Evolutionary conservation across 2,113 vertebrate genomes (phyloP).

Genomic region (Ariopsis seemanni): DNA sequence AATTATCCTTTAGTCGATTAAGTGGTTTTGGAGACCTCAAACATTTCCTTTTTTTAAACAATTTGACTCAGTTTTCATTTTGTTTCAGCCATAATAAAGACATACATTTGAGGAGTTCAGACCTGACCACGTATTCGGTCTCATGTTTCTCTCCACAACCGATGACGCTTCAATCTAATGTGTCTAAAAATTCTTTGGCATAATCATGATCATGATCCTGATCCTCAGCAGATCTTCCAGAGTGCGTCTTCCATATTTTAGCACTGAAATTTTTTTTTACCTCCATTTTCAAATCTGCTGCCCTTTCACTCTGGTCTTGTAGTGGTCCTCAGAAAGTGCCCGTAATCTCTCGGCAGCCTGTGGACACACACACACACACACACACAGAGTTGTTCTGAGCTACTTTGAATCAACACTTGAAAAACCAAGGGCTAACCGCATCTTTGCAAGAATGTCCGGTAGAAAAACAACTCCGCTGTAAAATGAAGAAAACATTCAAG

Average conservation of each 20-base stretch:
- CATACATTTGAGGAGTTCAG: background rate
- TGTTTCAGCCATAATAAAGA: background rate
- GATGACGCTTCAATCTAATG: background rate
- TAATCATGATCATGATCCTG: background rate
- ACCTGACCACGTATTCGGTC: background rate
- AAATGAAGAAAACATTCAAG: conserved; percentile 12
- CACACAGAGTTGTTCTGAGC: background rate
- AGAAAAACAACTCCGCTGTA: conserved; percentile 5
- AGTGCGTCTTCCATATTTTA: background rate
- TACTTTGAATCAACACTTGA: background rate
- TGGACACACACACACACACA: conserved; percentile 15
- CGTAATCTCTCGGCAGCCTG: conserved; percentile 56
- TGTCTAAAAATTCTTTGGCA: background rate
- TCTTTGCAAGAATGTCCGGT: conserved; percentile 2
- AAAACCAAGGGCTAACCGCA: background rate
- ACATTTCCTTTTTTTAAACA: background rate
- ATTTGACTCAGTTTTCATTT: background rate
- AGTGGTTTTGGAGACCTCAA: background rate
- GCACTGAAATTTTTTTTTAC: background rate
- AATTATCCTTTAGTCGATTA: background rate
- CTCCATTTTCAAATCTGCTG: conserved; percentile 9
- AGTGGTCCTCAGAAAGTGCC: conserved; percentile 51
- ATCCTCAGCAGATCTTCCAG: conserved; percentile 4
- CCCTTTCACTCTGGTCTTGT: conserved; percentile 36
- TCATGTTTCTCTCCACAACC: background rate